A percentile compares a stretch with the other conserved stretches of the same genome.
Conservation (phyloP, 2,113 vertebrate genomes). For the Burhinus bistriatus region DNA sequence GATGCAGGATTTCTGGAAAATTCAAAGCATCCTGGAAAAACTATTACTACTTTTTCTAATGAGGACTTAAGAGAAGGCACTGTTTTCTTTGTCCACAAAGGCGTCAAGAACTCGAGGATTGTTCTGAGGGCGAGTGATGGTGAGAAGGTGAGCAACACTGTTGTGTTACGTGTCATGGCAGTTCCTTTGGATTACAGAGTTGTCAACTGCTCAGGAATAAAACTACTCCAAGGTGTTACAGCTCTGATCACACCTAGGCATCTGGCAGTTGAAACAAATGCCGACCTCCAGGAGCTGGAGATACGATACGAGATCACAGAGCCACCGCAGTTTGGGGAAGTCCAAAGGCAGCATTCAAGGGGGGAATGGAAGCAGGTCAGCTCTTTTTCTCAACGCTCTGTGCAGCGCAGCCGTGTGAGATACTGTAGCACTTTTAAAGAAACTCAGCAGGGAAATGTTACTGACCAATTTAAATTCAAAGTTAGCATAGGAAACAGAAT, state of each 20-base stretch:
- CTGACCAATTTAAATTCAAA: conserved; percentile 85
- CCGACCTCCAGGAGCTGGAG: conserved; percentile 74
- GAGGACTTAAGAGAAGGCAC: conserved; percentile 76
- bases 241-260: conserved; percentile 76
- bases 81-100: conserved; percentile 83
- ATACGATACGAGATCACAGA: conserved; percentile 77
- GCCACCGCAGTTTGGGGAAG: conserved; percentile 79
- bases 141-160: conserved; percentile 88
- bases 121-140: conserved; percentile 87
- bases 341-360: conserved; percentile 77
- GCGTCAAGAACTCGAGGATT: conserved; percentile 83
- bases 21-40: conserved; percentile 71
- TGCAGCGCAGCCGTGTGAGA: conserved; percentile 76
- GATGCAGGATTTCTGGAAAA: conserved; percentile 87
- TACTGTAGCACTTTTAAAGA: conserved; percentile 81
- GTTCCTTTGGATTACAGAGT: conserved; percentile 81
- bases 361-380: conserved; percentile 80
- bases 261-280: conserved; percentile 82
- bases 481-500: conserved; percentile 76
- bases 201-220: conserved; percentile 78
- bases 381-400: conserved; percentile 81
- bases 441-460: conserved; percentile 75
- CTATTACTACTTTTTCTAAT: conserved; percentile 79
- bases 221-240: conserved; percentile 75
- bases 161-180: conserved; percentile 84